Evolutionary conservation across 1,140 invertebrate genomes (phyloP).

Genomic region (Zaprionus capensis): DNA sequence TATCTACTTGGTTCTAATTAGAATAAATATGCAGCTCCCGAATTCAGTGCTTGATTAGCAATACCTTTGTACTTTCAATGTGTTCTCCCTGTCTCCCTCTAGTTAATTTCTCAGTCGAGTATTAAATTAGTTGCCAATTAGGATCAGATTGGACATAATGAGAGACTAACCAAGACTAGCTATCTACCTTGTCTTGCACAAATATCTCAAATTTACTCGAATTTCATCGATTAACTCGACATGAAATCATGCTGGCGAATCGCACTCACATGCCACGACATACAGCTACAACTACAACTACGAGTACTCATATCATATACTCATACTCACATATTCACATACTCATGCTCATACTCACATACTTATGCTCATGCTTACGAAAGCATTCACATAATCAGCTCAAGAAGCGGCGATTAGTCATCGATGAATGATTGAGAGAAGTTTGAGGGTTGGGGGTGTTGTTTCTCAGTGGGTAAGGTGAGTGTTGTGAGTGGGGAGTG

Average conservation of each 20-base stretch:
- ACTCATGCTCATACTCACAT: neutral
- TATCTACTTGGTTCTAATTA: neutral
- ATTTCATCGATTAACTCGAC: neutral
- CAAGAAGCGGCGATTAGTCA: slow-evolving; percentile 16
- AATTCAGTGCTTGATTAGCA: neutral
- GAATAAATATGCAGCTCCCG: neutral
- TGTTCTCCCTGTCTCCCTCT: neutral
- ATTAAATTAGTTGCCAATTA: neutral
- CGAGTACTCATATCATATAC: neutral
- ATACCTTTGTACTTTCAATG: neutral
- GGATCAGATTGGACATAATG: neutral
- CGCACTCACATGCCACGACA: neutral
- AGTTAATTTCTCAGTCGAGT: neutral
- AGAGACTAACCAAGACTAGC: too few species aligned
- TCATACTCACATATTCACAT: neutral
- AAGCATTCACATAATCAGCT: slow-evolving; percentile 31
- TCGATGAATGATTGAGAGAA: neutral
- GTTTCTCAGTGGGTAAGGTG: neutral
- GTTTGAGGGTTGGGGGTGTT: neutral
- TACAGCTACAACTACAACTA: neutral
- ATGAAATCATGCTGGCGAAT: slow-evolving; percentile 1
- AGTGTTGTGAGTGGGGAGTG: neutral
- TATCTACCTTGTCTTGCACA: neutral
- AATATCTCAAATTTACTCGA: neutral
- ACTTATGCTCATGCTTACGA: neutral